phyloP scores from a whole-genome alignment of 92 coral and sea anemone species.

The Porites divaricata region DNA sequence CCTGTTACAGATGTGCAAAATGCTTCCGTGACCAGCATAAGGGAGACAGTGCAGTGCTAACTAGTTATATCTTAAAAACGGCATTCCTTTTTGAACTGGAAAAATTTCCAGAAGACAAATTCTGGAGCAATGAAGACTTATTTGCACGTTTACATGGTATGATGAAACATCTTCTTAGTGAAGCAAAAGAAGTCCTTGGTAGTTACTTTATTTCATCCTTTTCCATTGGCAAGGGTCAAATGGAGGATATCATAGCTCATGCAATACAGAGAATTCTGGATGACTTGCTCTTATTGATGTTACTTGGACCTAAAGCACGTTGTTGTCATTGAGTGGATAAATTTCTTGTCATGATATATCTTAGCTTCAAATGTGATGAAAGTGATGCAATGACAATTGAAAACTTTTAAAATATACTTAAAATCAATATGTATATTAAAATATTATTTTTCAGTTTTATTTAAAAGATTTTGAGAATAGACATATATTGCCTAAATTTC shows the following conservation, averaged over 20 bases:
- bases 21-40: constrained; percentile 38
- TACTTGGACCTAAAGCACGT: not conserved
- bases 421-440: too few relatives aligned
- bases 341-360: too few relatives aligned
- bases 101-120: constrained; percentile 19
- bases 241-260: constrained; percentile 23
- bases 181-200: constrained; percentile 29
- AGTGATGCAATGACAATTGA: too few relatives aligned
- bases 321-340: too few relatives aligned
- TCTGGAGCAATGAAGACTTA: constrained; percentile 20
- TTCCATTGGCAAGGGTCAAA: constrained; percentile 1
- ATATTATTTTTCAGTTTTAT: too few relatives aligned
- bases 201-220: constrained; percentile 40
- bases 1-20: constrained; percentile 43
- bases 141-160: constrained; percentile 24
- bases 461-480: too few relatives aligned
- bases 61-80: constrained; percentile 30
- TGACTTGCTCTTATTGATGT: not conserved
- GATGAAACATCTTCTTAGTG: constrained; percentile 26
- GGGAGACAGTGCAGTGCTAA: constrained; percentile 10
- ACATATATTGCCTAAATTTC: too few relatives aligned
- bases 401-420: too few relatives aligned
- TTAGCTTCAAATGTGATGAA: too few relatives aligned
- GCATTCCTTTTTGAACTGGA: constrained; percentile 49
- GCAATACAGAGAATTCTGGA: constrained; percentile 24